A percentile compares a stretch with the other conserved stretches of the same genome.
These are phyloP conservation scores for Calypte anna DNA, from an alignment of 2,113 vertebrate species.

Conservation along the genomic window DNA sequence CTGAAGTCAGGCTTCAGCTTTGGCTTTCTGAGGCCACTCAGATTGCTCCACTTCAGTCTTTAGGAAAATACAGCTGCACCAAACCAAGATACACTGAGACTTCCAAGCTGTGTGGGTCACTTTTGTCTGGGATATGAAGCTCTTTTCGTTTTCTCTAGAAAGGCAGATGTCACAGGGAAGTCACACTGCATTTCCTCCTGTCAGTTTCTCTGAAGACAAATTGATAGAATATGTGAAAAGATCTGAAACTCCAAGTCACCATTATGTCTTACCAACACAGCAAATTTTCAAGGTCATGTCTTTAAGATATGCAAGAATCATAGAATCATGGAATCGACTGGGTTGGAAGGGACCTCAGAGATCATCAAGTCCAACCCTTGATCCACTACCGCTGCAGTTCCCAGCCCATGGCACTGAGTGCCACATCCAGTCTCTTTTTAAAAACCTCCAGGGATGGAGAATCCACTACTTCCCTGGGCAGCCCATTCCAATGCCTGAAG, in stretches of 20 bases:
- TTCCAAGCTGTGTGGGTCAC: neutral
- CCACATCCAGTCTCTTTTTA: no score
- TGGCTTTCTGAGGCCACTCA: neutral
- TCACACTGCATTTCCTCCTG: neutral
- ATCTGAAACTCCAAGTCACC: neutral
- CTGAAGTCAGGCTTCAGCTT: neutral
- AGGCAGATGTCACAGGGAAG: accelerated
- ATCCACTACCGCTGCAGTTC: no score
- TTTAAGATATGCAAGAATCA: neutral
- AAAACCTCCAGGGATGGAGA: no score
- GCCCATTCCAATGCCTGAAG: neutral
- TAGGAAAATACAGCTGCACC: neutral
- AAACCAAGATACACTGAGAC: neutral
- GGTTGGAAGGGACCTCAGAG: no score
- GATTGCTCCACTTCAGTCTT: neutral
- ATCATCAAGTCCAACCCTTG: no score
- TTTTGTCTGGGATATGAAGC: neutral
- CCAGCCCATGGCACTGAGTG: no score
- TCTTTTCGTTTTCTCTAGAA: neutral
- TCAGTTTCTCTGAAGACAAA: neutral
- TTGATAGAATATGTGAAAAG: neutral
- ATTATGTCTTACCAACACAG: neutral
- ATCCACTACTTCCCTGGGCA: no score
- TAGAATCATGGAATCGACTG: no score
- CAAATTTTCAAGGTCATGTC: neutral